Percentiles rank a stretch among this genome's conserved stretches.
Conservation (phyloP, 2,113 vertebrate species). For the Corvus cornix region DNA sequence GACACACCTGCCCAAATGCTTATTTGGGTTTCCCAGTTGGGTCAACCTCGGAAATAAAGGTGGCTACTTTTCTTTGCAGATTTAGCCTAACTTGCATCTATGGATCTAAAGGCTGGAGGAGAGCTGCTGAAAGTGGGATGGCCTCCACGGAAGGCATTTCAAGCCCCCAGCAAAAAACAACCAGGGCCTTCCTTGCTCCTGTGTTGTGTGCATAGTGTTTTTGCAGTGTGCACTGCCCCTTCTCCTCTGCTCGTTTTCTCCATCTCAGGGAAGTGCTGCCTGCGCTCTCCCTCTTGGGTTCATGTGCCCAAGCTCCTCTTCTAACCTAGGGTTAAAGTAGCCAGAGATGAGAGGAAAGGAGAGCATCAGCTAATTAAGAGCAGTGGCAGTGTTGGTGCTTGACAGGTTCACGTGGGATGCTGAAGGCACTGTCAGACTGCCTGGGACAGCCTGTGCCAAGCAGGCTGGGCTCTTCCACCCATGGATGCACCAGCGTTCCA, state of each 20-base stretch:
- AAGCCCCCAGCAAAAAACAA: not conserved
- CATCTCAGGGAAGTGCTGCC: not conserved
- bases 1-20: not conserved
- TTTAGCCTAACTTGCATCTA: fast-evolving
- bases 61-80: not conserved
- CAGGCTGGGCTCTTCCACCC: not conserved
- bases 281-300: not conserved
- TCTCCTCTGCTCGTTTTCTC: not conserved
- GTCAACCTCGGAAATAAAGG: not conserved
- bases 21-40: not conserved
- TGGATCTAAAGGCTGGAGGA: not conserved
- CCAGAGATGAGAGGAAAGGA: not conserved
- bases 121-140: not conserved
- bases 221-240: not conserved
- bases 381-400: not conserved
- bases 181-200: not conserved
- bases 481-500: fast-evolving
- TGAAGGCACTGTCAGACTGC: not conserved
- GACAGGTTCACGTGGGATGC: not conserved
- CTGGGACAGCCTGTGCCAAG: not conserved
- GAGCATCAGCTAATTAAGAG: constrained; percentile 3
- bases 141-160: not conserved
- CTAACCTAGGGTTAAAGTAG: not conserved
- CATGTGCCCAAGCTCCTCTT: not conserved
- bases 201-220: fast-evolving